A percentile compares a stretch with the other conserved stretches of the same genome.
These are phyloP conservation scores for Lepidotrigona ventralis DNA, from an alignment of 1,140 invertebrate species.

Conservation along the genomic window DNA sequence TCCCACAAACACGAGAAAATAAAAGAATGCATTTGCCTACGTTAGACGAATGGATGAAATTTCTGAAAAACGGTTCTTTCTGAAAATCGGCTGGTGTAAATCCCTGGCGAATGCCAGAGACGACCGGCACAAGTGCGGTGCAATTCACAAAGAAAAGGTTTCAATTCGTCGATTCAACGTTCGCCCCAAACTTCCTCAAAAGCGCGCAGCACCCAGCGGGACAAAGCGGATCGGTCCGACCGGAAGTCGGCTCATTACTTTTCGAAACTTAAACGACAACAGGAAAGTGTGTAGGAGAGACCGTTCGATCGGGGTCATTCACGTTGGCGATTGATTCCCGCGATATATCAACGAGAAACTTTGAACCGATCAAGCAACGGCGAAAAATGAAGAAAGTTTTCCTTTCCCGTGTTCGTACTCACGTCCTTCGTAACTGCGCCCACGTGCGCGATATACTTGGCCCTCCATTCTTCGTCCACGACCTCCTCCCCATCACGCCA, in stretches of 20 bases:
- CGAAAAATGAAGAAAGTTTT: slow-evolving; percentile 79
- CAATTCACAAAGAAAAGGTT: background rate
- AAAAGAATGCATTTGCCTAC: background rate
- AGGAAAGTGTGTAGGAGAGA: slow-evolving; percentile 51
- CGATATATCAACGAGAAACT: slow-evolving; percentile 71
- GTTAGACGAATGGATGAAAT: background rate
- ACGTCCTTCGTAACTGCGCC: slow-evolving; percentile 71
- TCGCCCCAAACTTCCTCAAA: background rate
- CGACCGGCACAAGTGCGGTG: background rate
- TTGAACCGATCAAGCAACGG: slow-evolving; percentile 42
- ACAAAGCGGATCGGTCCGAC: slow-evolving; percentile 10
- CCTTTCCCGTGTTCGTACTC: slow-evolving; percentile 68
- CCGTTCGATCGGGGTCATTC: slow-evolving; percentile 60
- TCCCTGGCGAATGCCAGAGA: background rate
- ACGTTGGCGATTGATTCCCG: slow-evolving; percentile 75
- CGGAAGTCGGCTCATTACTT: slow-evolving; percentile 52
- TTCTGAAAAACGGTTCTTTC: background rate
- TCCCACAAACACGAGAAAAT: too few species aligned
- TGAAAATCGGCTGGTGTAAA: background rate
- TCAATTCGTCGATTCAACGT: background rate
- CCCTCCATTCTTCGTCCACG: slow-evolving; percentile 41
- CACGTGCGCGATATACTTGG: slow-evolving; percentile 62
- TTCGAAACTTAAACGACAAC: slow-evolving; percentile 14
- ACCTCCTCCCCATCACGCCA: background rate
- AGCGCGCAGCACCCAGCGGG: background rate